A percentile compares a stretch with the other conserved stretches of the same genome.
Conservation (phyloP, 2,113 vertebrate genomes). For the Rhineura floridana region DNA sequence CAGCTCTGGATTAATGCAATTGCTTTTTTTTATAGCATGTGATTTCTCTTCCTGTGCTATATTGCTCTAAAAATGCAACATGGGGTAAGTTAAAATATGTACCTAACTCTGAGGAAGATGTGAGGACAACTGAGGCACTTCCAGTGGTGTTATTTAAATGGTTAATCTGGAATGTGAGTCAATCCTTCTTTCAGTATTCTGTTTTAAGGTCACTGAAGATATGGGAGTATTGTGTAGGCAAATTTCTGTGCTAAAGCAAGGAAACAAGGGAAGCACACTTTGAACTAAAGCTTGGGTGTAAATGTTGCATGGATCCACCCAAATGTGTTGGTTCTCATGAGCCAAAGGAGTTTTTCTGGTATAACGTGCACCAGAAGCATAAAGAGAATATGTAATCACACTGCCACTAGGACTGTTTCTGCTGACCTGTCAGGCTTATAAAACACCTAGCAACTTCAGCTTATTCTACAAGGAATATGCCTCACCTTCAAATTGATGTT, state of each 20-base stretch:
- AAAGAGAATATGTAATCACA: not conserved
- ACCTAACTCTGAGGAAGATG: not conserved
- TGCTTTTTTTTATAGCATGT: not conserved
- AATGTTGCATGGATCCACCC: not conserved
- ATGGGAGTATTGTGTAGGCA: not conserved
- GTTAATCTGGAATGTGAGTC: not conserved
- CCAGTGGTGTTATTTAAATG: not conserved
- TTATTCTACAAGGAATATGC: not conserved
- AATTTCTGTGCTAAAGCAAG: not conserved
- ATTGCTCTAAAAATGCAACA: not conserved
- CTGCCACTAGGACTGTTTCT: not conserved
- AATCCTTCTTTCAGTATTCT: not conserved
- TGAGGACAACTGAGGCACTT: not conserved
- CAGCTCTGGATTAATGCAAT: not conserved
- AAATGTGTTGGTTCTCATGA: not conserved
- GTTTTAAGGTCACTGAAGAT: slow-evolving; percentile 5
- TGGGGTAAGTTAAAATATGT: not conserved
- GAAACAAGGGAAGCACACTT: not conserved
- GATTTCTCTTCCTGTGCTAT: not conserved
- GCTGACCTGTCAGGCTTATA: not conserved
- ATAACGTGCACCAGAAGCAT: not conserved
- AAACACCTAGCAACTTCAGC: not conserved
- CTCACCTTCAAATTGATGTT: not conserved
- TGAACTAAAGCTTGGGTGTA: not conserved
- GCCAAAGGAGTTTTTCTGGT: slow-evolving; percentile 24